These are phyloP conservation scores for Cylloceria caligata DNA, from an alignment of 2,888 invertebrate genomes.

Conservation along the genomic window DNA sequence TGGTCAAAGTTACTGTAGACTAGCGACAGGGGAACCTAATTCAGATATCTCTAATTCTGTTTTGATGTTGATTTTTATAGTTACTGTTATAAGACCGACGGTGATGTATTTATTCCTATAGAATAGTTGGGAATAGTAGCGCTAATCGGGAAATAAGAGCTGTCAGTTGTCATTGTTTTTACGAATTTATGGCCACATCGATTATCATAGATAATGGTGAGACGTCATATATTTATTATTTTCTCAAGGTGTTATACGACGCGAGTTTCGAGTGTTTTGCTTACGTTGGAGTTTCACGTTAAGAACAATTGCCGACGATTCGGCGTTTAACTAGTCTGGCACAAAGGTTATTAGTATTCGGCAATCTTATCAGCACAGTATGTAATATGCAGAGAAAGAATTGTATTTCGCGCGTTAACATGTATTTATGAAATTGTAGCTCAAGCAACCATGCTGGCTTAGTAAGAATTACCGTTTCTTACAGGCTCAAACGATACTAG, in stretches of 20 bases:
- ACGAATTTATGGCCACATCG: not conserved
- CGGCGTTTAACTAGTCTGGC: not conserved
- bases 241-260: not conserved
- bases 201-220: conserved; percentile 26
- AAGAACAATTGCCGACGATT: not conserved
- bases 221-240: not conserved
- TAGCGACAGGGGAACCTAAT: no score
- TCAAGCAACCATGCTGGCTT: not conserved
- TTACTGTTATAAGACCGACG: conserved; percentile 31
- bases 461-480: conserved; percentile 75
- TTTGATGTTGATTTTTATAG: conserved; percentile 53
- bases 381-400: no score
- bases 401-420: not conserved
- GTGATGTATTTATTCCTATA: conserved; percentile 43
- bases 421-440: not conserved
- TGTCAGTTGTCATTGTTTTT: not conserved
- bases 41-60: conserved; percentile 39
- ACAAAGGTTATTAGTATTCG: no score
- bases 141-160: not conserved
- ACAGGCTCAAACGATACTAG: conserved; percentile 97
- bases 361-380: not conserved
- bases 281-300: not conserved
- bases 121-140: not conserved
- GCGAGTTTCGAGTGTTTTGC: not conserved
- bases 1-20: no score